Evolutionary conservation across 2,113 vertebrate species (phyloP).

Genomic region (Apeltes quadracus): DNA sequence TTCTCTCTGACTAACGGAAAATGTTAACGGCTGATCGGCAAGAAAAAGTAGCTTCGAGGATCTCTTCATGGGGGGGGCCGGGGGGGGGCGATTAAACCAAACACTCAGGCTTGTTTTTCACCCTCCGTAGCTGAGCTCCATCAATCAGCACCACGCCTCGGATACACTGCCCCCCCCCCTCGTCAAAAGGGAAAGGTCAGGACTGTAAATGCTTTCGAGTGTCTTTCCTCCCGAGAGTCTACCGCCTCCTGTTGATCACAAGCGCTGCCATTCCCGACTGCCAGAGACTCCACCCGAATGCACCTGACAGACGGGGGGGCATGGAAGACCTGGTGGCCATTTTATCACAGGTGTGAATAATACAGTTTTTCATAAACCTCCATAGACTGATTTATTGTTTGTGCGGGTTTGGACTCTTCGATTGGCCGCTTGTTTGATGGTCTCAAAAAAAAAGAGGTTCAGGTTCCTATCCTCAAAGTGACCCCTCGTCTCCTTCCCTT

Average conservation of each 20-base stretch:
- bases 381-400: not conserved
- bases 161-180: not conserved
- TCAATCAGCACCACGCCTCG: constrained; percentile 8
- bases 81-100: not conserved
- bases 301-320: not conserved
- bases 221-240: not conserved
- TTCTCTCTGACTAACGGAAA: constrained; percentile 24
- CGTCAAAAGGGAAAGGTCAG: not conserved
- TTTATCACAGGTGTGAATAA: not conserved
- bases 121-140: constrained; percentile 11
- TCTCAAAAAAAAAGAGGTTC: not conserved
- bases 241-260: not conserved
- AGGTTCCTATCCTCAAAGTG: not conserved
- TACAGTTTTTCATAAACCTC: not conserved
- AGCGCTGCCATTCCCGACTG: not conserved
- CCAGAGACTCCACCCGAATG: not conserved
- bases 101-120: constrained; percentile 16
- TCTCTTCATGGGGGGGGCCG: not conserved
- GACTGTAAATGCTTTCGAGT: not conserved
- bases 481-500: not conserved
- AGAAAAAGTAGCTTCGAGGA: constrained; percentile 13
- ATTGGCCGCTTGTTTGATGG: not conserved
- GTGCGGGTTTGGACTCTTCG: not conserved
- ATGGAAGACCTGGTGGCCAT: too few species aligned
- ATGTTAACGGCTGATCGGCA: not conserved